phyloP scores from a whole-genome alignment of 2,113 vertebrate species.

The Centropristis striata region DNA sequence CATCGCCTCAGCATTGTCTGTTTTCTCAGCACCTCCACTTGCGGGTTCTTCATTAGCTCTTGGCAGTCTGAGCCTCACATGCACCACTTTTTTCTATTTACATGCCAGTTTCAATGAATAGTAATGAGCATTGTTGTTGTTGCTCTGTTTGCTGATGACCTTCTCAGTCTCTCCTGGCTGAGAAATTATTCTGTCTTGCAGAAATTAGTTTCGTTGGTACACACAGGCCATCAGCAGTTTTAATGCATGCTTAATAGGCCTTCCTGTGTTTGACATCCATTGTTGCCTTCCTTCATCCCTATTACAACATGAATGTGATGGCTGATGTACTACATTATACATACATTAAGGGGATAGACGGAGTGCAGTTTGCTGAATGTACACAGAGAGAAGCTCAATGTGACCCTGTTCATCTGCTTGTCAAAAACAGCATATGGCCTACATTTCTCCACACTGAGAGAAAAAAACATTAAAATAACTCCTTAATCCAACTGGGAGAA shows the following conservation, averaged over 20 bases:
- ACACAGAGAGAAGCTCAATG: constrained; percentile 6
- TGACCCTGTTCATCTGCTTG: constrained; percentile 17
- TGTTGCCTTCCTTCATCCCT: constrained; percentile 6
- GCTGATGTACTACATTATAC: constrained; percentile 37
- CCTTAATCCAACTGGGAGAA: neutral
- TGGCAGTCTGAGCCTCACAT: constrained; percentile 32
- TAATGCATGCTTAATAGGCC: constrained; percentile 60
- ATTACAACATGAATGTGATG: constrained; percentile 13
- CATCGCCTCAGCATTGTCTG: neutral
- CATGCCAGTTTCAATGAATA: constrained; percentile 76
- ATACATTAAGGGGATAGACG: constrained; percentile 44
- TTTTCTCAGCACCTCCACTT: constrained; percentile 18
- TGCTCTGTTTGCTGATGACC: constrained; percentile 54
- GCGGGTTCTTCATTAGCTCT: constrained; percentile 62
- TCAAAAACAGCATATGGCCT: neutral
- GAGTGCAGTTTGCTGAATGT: constrained; percentile 5
- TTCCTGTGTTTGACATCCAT: constrained; percentile 29
- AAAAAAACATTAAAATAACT: neutral
- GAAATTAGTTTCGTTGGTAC: constrained; percentile 43
- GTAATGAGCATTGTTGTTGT: constrained; percentile 67
- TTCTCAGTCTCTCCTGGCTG: constrained; percentile 54
- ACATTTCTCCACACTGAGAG: neutral
- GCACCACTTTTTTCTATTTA: constrained; percentile 55
- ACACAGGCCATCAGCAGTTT: constrained; percentile 28
- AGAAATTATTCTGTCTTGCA: constrained; percentile 40